phyloP scores from a whole-genome alignment of 2,888 invertebrate genomes.

The Syritta pipiens region DNA sequence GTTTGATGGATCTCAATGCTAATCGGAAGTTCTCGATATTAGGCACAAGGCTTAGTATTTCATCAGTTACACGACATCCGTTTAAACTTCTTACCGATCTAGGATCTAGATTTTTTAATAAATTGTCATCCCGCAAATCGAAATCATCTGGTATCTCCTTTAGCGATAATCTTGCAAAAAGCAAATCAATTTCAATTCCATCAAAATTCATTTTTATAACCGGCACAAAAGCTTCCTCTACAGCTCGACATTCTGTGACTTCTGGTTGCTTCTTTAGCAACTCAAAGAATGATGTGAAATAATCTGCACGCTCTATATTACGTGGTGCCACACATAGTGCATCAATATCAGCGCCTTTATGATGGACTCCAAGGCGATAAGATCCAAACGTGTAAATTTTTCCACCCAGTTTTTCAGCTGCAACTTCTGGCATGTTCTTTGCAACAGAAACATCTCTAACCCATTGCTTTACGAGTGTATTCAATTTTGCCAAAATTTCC shows the following conservation, averaged over 20 bases:
- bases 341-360: constrained; percentile 99
- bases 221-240: constrained; percentile 99
- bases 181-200: constrained; percentile 98
- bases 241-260: constrained; percentile 91
- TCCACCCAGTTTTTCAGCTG: constrained; percentile 95
- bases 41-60: constrained; percentile 96
- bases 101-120: constrained; percentile 96
- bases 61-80: constrained; percentile 99
- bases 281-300: constrained; percentile 97
- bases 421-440: constrained; percentile 94
- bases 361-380: constrained; percentile 96
- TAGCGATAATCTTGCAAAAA: constrained; percentile 96
- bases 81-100: constrained; percentile 98
- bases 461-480: constrained; percentile 95
- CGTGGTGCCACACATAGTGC: constrained; percentile 98
- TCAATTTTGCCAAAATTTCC: constrained; percentile 91
- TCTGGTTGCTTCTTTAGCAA: constrained; percentile 91
- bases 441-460: constrained; percentile 92
- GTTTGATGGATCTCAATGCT: constrained; percentile 95
- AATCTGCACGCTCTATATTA: constrained; percentile 95
- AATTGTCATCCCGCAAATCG: constrained; percentile 93
- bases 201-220: constrained; percentile 99
- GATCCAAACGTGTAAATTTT: constrained; percentile 99
- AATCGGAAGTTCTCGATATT: constrained; percentile 96
- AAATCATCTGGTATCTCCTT: constrained; percentile 95